Evolutionary conservation across 2,888 invertebrate genomes (phyloP), one percentile per base, ranked within the genome.

Genomic region (Aelia acuminata): DNA sequence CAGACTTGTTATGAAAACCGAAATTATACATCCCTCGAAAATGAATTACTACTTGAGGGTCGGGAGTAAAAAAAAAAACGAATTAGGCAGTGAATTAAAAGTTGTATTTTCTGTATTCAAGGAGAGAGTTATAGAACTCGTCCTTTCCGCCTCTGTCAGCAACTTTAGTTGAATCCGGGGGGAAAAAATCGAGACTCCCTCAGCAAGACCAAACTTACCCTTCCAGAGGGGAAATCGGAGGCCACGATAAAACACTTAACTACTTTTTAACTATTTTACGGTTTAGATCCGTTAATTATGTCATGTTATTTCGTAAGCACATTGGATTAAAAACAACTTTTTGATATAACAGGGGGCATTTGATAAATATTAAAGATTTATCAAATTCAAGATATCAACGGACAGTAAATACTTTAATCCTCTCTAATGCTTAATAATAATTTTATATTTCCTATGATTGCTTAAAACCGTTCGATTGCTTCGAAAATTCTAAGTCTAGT

Each of bases 101-200:
- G 63, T 70, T 70, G 63, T 70, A 31, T 70, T 70, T 70, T 70
- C 63, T 70, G 63, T 70, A 70, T 70, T 70, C 63, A 70, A 70
- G 63, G 5, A 70, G 63, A 70, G 63, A 70, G 63, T 70, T 70
- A 70, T 70, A 70, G 63, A 70, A 70, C 35, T 70, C 57, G 3
- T 57, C 18, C 63, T 70, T 57, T 70, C 63, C 63, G 35, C 63
- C 63, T 70, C 63, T 70, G 63, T 70, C 63, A 31, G 63, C 63
- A 70, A 70, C 35, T 70, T 70, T 70, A 31, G 31, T 70, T 70
- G 57, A 31, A 70, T 70, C 63, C 63, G 63, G 31, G 15, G 63
- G 18, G 35, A 31, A 18, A 70, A 70, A 70, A 70, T 35, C 31
- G 18, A 20, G 63, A 31, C 18, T 35, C 63, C 18, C 63, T 31